Conservation (phyloP, 2,797 vertebrate genomes). For the Tinamus major region DNA sequence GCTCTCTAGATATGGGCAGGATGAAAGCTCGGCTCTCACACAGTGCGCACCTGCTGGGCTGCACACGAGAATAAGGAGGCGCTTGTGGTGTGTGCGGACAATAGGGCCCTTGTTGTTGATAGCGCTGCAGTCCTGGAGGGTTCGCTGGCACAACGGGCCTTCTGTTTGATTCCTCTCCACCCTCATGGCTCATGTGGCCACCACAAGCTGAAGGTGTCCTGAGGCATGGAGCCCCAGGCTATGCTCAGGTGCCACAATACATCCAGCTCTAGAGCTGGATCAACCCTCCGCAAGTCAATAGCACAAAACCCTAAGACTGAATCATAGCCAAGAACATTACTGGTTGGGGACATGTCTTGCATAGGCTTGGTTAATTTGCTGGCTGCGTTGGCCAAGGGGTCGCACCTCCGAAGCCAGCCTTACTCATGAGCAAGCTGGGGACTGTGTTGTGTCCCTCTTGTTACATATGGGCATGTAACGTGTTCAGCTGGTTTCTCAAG, state of each 20-base stretch:
- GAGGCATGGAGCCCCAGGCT: fast-evolving
- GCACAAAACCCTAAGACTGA: not conserved
- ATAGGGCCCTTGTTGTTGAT: not conserved
- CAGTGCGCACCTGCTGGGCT: fast-evolving
- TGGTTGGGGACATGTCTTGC: not conserved
- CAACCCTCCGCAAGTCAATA: fast-evolving
- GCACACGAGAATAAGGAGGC: not conserved
- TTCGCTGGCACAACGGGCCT: not conserved
- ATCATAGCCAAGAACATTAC: fast-evolving
- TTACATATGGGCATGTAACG: fast-evolving
- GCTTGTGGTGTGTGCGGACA: not conserved
- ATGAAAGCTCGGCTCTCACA: fast-evolving
- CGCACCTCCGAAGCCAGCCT: not conserved
- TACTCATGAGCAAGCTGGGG: not conserved
- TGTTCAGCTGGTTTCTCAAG: not conserved
- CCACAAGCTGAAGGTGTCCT: not conserved
- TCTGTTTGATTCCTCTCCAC: not conserved
- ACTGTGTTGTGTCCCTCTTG: fast-evolving
- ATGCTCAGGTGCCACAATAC: fast-evolving
- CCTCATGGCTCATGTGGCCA: fast-evolving
- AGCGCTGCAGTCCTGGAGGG: not conserved
- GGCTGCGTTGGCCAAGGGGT: fast-evolving
- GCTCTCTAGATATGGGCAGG: fast-evolving
- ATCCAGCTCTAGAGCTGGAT: not conserved
- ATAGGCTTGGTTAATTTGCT: not conserved